A percentile compares a stretch with the other conserved stretches of the same genome.
Conservation (phyloP, 2,888 invertebrate species). For the Malacosoma neustria region DNA sequence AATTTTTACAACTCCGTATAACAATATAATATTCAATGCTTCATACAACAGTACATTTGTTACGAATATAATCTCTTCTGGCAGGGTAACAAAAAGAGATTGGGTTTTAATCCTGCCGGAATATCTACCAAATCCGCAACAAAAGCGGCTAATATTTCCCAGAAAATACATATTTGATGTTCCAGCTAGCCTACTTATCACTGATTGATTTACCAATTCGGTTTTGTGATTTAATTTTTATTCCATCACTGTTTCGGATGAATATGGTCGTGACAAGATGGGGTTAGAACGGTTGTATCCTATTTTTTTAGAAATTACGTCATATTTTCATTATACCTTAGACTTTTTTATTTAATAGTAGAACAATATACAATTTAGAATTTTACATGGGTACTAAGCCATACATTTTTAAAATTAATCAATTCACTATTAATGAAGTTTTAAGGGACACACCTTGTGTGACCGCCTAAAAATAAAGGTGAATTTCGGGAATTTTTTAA, state of each 20-base stretch:
- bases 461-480: no score
- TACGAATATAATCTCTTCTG: conserved; percentile 39
- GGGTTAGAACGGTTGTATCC: background rate
- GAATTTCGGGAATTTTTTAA: no score
- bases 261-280: background rate
- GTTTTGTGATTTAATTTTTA: conserved; percentile 9
- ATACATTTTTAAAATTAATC: no score
- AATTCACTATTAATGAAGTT: no score
- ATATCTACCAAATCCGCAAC: conserved; percentile 35
- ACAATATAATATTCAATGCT: conserved; percentile 23
- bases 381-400: no score
- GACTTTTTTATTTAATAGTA: no score
- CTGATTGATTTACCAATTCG: conserved; percentile 31
- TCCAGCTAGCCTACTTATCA: conserved; percentile 24
- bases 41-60: conserved; percentile 25
- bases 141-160: conserved; percentile 28
- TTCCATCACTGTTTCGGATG: background rate
- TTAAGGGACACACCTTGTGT: no score
- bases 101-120: conserved; percentile 44
- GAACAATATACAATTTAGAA: no score
- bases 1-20: conserved; percentile 25
- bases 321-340: no score
- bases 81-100: conserved; percentile 48
- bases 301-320: no score
- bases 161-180: conserved; percentile 35